Conservation (phyloP, 1,140 invertebrate genomes). For the Diachasmimorpha longicaudata region DNA sequence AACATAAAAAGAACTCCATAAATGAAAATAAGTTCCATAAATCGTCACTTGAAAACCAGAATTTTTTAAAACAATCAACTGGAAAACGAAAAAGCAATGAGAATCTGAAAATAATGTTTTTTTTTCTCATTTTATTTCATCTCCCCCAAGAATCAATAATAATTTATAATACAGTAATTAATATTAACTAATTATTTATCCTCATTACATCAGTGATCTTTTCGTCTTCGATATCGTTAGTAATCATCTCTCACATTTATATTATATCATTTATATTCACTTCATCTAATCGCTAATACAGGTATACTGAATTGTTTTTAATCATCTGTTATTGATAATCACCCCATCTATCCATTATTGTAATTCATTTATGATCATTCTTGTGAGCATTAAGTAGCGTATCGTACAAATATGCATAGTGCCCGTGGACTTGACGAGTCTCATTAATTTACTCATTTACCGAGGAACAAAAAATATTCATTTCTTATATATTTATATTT, state of each 20-base stretch:
- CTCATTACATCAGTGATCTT: background rate
- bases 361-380: slow-evolving; percentile 33
- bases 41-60: no score
- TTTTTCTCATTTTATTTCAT: slow-evolving; percentile 56
- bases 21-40: no score
- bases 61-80: no score
- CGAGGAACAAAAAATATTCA: slow-evolving; percentile 12
- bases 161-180: slow-evolving; percentile 59
- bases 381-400: slow-evolving; percentile 54
- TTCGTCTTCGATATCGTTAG: slow-evolving; percentile 43
- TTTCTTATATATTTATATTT: slow-evolving; percentile 13
- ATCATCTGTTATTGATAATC: slow-evolving; percentile 23
- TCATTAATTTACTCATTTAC: slow-evolving; percentile 9
- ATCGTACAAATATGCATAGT: slow-evolving; percentile 50
- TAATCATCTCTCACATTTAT: slow-evolving; percentile 54
- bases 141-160: slow-evolving; percentile 57
- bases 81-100: no score
- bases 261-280: slow-evolving; percentile 51
- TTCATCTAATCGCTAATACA: slow-evolving; percentile 50
- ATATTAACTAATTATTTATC: slow-evolving; percentile 45
- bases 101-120: slow-evolving; percentile 23
- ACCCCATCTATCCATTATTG: background rate
- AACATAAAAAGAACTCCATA: no score
- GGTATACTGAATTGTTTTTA: slow-evolving; percentile 47
- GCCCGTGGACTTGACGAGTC: slow-evolving; percentile 20